Conservation (phyloP, 2,113 vertebrate genomes). For the Entomyzon cyanotis region DNA sequence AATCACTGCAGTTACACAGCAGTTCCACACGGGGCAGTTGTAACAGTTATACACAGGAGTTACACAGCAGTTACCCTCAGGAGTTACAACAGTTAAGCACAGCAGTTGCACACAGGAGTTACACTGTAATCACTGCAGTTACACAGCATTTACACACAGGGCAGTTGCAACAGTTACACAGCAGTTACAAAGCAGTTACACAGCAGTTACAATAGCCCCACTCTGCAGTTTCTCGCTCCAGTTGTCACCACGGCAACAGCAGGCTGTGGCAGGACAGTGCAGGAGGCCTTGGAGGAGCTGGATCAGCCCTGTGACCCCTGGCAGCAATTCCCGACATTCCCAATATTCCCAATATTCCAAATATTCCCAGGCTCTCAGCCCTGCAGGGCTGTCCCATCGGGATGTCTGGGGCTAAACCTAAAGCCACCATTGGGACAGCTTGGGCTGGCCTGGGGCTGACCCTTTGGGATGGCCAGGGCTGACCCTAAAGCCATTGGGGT, state of each 20-base stretch:
- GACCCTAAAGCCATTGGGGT: too few species aligned
- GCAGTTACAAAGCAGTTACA: background rate
- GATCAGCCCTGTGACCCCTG: background rate
- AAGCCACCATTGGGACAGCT: too few species aligned
- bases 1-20: too few species aligned
- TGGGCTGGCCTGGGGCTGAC: too few species aligned
- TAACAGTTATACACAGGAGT: background rate
- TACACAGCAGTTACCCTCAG: background rate
- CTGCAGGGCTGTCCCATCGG: background rate
- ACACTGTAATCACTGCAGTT: too few species aligned
- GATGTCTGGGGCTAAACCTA: too few species aligned
- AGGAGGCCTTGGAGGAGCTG: background rate
- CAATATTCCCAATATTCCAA: too few species aligned
- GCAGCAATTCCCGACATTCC: rapidly evolving
- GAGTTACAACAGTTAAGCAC: too few species aligned
- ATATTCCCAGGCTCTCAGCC: too few species aligned
- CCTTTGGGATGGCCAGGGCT: too few species aligned
- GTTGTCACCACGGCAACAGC: background rate
- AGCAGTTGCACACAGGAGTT: too few species aligned
- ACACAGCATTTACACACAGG: background rate
- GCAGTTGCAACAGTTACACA: background rate
- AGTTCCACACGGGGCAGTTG: background rate
- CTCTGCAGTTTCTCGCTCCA: background rate
- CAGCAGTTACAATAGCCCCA: background rate
- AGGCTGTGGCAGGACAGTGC: background rate